Percentiles rank a stretch among this genome's conserved stretches.
Evolutionary conservation across 2,797 vertebrate genomes (phyloP).

Genomic region (Tangara arthus): DNA sequence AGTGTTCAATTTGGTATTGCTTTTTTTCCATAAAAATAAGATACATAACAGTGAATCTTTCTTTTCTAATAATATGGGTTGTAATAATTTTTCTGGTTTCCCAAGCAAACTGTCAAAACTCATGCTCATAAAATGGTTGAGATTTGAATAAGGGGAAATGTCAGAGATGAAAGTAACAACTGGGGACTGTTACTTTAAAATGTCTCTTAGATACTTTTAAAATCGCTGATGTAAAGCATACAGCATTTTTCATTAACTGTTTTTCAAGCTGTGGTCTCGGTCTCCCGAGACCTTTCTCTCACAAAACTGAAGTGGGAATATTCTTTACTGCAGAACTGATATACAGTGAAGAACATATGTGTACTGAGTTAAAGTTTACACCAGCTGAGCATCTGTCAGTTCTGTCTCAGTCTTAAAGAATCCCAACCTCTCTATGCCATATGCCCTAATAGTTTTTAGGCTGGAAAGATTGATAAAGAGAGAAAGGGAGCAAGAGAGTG

Average conservation of each 20-base stretch:
- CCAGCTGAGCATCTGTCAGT: not conserved
- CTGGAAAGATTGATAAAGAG: not conserved
- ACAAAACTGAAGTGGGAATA: not conserved
- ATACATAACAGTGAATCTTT: not conserved
- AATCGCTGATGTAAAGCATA: not conserved
- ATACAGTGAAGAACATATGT: not conserved
- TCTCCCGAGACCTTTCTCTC: too few species aligned
- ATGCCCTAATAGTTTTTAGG: not conserved
- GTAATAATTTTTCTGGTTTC: not conserved
- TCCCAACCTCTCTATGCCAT: not conserved
- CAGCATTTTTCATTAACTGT: not conserved
- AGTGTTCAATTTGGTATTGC: not conserved
- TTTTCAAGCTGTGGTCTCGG: not conserved
- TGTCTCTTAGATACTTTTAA: not conserved
- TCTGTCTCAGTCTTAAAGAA: not conserved
- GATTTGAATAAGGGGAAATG: not conserved
- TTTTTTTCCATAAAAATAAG: not conserved
- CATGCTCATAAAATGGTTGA: not conserved
- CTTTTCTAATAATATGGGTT: not conserved
- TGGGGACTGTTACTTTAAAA: not conserved
- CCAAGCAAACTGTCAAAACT: not conserved
- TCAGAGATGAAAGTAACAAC: not conserved
- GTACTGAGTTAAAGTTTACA: not conserved
- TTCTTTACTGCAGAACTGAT: not conserved
- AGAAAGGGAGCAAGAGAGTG: not conserved